phyloP scores from a whole-genome alignment of 2,797 vertebrate genomes.

The Margarornis squamiger region DNA sequence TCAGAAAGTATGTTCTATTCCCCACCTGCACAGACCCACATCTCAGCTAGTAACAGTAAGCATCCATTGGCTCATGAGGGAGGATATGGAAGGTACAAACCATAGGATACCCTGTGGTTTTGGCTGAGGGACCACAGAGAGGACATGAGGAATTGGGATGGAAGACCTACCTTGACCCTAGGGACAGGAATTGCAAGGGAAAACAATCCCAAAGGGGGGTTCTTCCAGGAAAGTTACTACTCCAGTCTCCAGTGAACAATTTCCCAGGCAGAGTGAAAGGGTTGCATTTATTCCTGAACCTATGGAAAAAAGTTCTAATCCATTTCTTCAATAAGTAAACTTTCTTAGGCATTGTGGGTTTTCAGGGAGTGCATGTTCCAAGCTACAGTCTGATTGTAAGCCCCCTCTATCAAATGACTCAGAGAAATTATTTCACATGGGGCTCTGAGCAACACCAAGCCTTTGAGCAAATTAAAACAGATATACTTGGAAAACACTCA shows the following conservation, averaged over 20 bases:
- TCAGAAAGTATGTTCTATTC: neutral
- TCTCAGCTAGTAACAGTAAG: neutral
- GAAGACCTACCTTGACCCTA: neutral
- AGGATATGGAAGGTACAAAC: neutral
- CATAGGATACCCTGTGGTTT: neutral
- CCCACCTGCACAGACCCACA: neutral
- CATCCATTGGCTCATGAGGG: rapidly evolving
- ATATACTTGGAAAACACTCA: neutral
- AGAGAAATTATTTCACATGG: neutral
- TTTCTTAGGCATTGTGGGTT: neutral
- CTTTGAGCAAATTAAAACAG: neutral
- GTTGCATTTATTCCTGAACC: neutral
- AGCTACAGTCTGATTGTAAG: neutral
- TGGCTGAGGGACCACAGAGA: neutral
- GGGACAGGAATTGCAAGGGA: neutral
- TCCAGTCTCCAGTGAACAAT: neutral
- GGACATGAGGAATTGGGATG: neutral
- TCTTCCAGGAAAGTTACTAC: neutral
- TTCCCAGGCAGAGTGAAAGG: neutral
- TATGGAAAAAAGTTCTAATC: neutral
- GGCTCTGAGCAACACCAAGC: neutral
- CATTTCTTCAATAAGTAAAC: neutral
- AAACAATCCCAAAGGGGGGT: neutral
- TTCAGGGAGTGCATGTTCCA: neutral
- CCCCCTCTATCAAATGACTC: neutral